A percentile compares a stretch with the other conserved stretches of the same genome.
phyloP scores from a whole-genome alignment of 2,888 invertebrate genomes.

The Deladenus siricidicola region DNA sequence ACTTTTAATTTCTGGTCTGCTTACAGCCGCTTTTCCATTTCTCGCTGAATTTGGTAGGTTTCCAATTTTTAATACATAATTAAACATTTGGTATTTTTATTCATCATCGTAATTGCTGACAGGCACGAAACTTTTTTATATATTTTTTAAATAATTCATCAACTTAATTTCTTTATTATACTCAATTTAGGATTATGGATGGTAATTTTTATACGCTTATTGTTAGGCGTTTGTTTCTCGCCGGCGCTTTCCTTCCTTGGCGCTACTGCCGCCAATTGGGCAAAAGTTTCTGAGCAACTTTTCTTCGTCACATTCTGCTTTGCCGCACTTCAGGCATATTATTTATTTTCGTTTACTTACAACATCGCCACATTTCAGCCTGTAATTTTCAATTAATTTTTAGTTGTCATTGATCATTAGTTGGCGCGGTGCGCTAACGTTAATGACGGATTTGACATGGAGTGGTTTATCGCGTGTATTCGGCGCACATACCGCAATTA shows the following conservation, averaged over 20 bases:
- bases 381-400: slow-evolving; percentile 5
- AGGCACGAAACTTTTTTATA: too few relatives aligned
- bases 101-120: too few relatives aligned
- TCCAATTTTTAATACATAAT: too few relatives aligned
- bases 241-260: slow-evolving; percentile 37
- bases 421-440: slow-evolving; percentile 10
- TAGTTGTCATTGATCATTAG: slow-evolving; percentile 21
- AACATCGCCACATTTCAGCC: background rate
- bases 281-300: slow-evolving; percentile 41
- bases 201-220: slow-evolving; percentile 26
- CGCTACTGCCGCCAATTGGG: slow-evolving; percentile 39
- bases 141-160: too few relatives aligned
- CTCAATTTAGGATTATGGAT: slow-evolving; percentile 8
- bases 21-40: slow-evolving; percentile 22
- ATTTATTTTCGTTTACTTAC: background rate
- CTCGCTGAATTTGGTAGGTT: slow-evolving; percentile 12
- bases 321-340: slow-evolving; percentile 34
- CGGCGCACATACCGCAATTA: slow-evolving; percentile 11
- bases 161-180: too few relatives aligned
- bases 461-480: slow-evolving; percentile 10
- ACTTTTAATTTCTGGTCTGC: slow-evolving; percentile 23
- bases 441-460: slow-evolving; percentile 3
- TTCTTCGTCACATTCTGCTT: slow-evolving; percentile 35
- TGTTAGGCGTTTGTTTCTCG: slow-evolving; percentile 38
- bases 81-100: too few relatives aligned